Evolutionary conservation across 2,888 invertebrate genomes (phyloP).

Genomic region (Cantharis nigra): DNA sequence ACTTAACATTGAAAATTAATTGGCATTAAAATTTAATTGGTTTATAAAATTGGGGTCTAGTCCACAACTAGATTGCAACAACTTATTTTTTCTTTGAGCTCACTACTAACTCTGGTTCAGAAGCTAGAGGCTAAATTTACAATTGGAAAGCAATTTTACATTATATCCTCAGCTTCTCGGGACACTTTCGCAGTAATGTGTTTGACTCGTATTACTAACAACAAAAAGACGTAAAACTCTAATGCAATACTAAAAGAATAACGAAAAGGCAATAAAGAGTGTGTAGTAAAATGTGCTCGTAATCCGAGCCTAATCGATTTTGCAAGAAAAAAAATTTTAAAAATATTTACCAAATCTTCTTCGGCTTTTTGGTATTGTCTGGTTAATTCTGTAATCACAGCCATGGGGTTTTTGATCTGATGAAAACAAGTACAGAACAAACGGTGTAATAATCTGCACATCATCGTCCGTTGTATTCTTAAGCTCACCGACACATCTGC

Average conservation of each 20-base stretch:
- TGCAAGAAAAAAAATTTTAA: neutral
- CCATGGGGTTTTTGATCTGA: slow-evolving; percentile 60
- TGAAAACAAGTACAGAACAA: slow-evolving; percentile 77
- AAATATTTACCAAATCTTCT: slow-evolving; percentile 60
- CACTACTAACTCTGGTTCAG: no score
- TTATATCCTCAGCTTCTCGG: neutral
- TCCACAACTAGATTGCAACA: no score
- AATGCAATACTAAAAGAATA: neutral
- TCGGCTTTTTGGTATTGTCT: slow-evolving; percentile 70
- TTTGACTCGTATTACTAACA: neutral
- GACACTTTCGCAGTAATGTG: neutral
- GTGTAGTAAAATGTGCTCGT: neutral
- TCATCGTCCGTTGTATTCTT: slow-evolving; percentile 64
- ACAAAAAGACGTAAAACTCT: neutral
- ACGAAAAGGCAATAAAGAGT: neutral
- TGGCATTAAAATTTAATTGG: no score
- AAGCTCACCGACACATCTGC: slow-evolving; percentile 74
- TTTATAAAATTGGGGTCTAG: no score
- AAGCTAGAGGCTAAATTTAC: neutral
- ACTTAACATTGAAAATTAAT: no score
- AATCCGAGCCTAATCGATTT: neutral
- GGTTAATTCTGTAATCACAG: slow-evolving; percentile 64
- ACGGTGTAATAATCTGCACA: slow-evolving; percentile 73
- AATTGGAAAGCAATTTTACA: neutral
- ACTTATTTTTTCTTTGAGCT: no score